Percentiles rank a stretch among this genome's conserved stretches.
These are phyloP conservation scores for Drosophila auraria DNA, from an alignment of 1,140 invertebrate species.

Conservation along the genomic window DNA sequence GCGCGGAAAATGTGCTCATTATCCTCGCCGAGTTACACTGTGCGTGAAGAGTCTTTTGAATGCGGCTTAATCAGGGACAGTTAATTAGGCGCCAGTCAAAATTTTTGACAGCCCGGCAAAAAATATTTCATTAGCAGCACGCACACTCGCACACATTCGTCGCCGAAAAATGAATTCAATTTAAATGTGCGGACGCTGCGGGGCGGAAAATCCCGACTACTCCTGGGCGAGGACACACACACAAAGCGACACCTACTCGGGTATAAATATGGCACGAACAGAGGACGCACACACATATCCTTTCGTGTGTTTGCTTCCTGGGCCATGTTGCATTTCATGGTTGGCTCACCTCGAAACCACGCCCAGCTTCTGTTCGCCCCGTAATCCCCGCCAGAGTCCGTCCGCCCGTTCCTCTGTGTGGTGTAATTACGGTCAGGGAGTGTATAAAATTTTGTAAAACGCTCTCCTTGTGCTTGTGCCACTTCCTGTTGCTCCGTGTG, in stretches of 20 bases:
- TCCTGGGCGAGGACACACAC: slow-evolving; percentile 7
- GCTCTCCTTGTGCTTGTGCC: slow-evolving; percentile 25
- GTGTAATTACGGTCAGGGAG: slow-evolving; percentile 77
- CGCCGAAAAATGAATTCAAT: slow-evolving; percentile 34
- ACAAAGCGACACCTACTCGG: slow-evolving; percentile 42
- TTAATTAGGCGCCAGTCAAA: slow-evolving; percentile 53
- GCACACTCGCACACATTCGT: slow-evolving; percentile 5
- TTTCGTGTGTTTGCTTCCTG: slow-evolving; percentile 14
- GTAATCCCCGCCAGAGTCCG: slow-evolving; percentile 11
- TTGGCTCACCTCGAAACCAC: slow-evolving; percentile 57
- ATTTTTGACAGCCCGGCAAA: slow-evolving; percentile 35
- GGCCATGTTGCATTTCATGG: slow-evolving; percentile 66
- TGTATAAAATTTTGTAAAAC: slow-evolving; percentile 75
- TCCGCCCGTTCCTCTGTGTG: slow-evolving; percentile 39
- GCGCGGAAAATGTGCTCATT: slow-evolving; percentile 11
- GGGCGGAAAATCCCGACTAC: slow-evolving; percentile 20
- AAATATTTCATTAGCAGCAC: slow-evolving; percentile 42
- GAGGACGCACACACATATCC: slow-evolving; percentile 25
- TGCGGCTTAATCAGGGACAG: slow-evolving; percentile 39
- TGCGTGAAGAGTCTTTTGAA: slow-evolving; percentile 28
- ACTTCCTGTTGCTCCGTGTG: slow-evolving; percentile 22
- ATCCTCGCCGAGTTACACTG: background rate
- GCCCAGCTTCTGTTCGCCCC: slow-evolving; percentile 29
- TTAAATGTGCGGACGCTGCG: slow-evolving; percentile 35
- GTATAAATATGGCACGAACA: slow-evolving; percentile 29